Evolutionary conservation across 2,797 vertebrate genomes (phyloP).

Genomic region (Lithobates sylvaticus): DNA sequence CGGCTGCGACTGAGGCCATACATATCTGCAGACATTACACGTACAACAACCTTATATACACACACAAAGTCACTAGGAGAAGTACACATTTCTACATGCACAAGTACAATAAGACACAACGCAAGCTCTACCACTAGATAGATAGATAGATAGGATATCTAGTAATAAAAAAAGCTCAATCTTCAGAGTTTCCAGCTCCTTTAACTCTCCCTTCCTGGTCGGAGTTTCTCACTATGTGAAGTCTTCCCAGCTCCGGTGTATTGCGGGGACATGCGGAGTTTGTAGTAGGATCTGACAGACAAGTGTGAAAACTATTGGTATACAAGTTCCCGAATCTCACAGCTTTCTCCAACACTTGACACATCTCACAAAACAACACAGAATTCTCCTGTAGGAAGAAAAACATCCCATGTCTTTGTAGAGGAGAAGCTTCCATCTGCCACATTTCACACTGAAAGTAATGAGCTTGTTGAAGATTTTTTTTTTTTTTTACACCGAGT

Average conservation of each 20-base stretch:
- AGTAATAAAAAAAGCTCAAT: too few species aligned
- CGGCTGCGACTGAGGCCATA: too few species aligned
- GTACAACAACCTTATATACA: too few species aligned
- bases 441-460: neutral
- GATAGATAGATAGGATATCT: too few species aligned
- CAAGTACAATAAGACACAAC: too few species aligned
- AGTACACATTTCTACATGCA: too few species aligned
- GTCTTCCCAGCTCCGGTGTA: neutral
- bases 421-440: neutral
- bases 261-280: neutral
- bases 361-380: constrained; percentile 25
- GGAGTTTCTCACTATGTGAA: neutral
- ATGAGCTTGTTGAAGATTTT: neutral
- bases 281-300: constrained; percentile 37
- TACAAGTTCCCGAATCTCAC: constrained; percentile 6
- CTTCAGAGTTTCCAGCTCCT: too few species aligned
- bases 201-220: too few species aligned
- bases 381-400: neutral
- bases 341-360: constrained; percentile 25
- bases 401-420: neutral
- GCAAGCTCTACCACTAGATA: too few species aligned
- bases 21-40: too few species aligned
- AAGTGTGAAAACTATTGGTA: constrained; percentile 13
- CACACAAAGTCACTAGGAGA: too few species aligned
- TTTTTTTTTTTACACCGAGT: too few species aligned